These are phyloP conservation scores for Grus americana DNA, from an alignment of 2,113 vertebrate genomes.

Conservation along the genomic window DNA sequence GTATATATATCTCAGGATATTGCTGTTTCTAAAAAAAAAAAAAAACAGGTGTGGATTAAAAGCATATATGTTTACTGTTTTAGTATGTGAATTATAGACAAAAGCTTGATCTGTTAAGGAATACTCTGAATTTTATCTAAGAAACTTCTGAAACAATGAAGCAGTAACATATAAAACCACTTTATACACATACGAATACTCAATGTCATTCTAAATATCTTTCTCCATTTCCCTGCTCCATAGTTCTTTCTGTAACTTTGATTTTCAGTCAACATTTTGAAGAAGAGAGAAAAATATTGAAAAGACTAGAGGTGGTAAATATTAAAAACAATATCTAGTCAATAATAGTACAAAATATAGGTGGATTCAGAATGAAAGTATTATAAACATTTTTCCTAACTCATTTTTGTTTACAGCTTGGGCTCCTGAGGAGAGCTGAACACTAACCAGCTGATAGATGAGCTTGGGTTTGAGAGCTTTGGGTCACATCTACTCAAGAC, in stretches of 20 bases:
- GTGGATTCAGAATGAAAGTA: background rate
- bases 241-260: background rate
- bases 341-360: background rate
- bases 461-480: background rate
- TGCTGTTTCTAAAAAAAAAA: background rate
- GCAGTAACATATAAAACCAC: background rate
- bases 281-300: background rate
- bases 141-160: background rate
- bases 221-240: background rate
- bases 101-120: background rate
- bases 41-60: background rate
- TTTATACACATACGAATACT: background rate
- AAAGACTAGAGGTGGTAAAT: background rate
- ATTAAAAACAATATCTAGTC: background rate
- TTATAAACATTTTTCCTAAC: background rate
- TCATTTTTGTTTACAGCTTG: background rate
- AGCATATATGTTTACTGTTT: background rate
- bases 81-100: background rate
- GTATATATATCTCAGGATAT: background rate
- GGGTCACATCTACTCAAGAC: background rate
- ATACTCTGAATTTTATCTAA: background rate
- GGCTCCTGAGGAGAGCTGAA: background rate
- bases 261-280: conserved; percentile 14
- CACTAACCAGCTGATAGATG: background rate
- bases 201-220: background rate